Conservation (phyloP, 2,888 invertebrate genomes). For the Hypsopygia costalis region DNA sequence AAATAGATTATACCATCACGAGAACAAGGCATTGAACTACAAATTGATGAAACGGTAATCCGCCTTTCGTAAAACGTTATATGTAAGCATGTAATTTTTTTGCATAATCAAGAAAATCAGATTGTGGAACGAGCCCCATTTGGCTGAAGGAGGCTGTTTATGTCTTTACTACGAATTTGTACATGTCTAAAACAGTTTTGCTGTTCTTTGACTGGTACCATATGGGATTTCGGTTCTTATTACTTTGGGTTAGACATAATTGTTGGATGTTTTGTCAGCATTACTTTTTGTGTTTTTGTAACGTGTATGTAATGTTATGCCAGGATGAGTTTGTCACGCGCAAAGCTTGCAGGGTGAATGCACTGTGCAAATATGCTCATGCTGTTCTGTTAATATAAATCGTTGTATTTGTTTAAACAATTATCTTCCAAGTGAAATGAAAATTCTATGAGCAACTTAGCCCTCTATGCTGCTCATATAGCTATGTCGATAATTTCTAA, state of each 20-base stretch:
- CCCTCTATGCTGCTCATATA: too few relatives aligned
- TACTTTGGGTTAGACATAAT: slow-evolving; percentile 8
- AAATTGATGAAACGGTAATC: slow-evolving; percentile 36
- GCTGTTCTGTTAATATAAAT: slow-evolving; percentile 44
- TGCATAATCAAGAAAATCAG: slow-evolving; percentile 45
- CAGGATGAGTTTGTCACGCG: slow-evolving; percentile 65
- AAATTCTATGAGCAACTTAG: too few relatives aligned
- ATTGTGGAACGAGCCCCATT: slow-evolving; percentile 40
- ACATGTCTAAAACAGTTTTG: slow-evolving; percentile 14
- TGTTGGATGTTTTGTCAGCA: slow-evolving; percentile 8
- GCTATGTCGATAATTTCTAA: too few relatives aligned
- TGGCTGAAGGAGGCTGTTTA: slow-evolving; percentile 18
- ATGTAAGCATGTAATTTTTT: slow-evolving; percentile 33
- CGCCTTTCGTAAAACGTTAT: slow-evolving; percentile 23
- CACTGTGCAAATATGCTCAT: slow-evolving; percentile 53
- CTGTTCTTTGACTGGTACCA: slow-evolving; percentile 14
- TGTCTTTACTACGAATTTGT: slow-evolving; percentile 23
- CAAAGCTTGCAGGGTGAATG: slow-evolving; percentile 50
- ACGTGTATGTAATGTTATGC: slow-evolving; percentile 45
- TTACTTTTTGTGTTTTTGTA: slow-evolving; percentile 20
- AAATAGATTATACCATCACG: slow-evolving; percentile 10
- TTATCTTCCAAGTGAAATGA: slow-evolving; percentile 22
- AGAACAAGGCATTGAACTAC: slow-evolving; percentile 40
- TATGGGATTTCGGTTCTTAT: slow-evolving; percentile 15
- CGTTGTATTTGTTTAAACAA: slow-evolving; percentile 33